Evolutionary conservation across 2,113 vertebrate species (phyloP), one percentile per base, ranked within the genome.

Genomic region (Scatophagus argus): DNA sequence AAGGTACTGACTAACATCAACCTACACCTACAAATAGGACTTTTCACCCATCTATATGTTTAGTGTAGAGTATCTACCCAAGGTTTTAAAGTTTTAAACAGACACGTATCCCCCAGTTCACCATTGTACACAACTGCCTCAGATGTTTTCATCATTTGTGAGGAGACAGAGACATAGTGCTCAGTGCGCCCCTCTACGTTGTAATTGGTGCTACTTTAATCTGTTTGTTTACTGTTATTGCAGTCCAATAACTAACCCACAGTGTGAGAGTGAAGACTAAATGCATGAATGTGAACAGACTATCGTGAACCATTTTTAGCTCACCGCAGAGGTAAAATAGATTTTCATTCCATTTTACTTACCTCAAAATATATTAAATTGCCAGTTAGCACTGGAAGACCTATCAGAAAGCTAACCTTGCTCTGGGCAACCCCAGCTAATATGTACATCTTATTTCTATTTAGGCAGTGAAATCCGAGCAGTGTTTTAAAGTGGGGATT

Each of bases 361-460:
- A 19, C 36, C 29, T 12, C 47, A 23, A 66, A 43, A 72, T 46
- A 49, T 31, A 73, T 41, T 5, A 41, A 38, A 76, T 56, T 62
- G 12, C 41, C 62, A 46, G 54, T 62, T 43, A 49, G 27, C 2
- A 12, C 27, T 52, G 31, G 41, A 64, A 49, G 51, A 55, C 55
- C 27, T 51, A 11, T 21, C 36, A 68, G 38, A 74, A 49, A 83
- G 27, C 56, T 52, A 66, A 87, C 62, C 83, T 88, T 77, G 70
- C 83, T 77, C 27, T 52, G 31, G 66, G 59, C 63, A 64, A 62
- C 19, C 58, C 80, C 19, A 38, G 27, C 67, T 79, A n/a, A n/a
- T 31, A 71, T 67, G 72, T 77, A 58, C 67, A 74, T 90, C 82
- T 79, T 85, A 83, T 79, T 84, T 77, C 54, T 86, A 76, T 78